Conservation (phyloP, 2,797 vertebrate species). For the Gallinago solitaria region DNA sequence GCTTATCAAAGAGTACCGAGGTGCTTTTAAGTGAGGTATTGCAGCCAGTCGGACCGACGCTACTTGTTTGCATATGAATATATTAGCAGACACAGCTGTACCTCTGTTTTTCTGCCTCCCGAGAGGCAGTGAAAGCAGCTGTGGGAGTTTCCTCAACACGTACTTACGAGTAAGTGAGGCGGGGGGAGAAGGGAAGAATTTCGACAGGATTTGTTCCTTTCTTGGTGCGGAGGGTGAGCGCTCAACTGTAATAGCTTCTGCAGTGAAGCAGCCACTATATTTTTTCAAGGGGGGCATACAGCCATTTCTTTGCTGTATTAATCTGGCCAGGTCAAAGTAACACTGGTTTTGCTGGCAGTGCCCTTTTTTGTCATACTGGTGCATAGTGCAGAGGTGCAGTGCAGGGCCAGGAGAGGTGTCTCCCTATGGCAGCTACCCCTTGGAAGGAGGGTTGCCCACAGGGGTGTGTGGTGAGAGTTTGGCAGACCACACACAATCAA, state of each 20-base stretch:
- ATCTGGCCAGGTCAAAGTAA: background rate
- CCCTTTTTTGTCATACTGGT: background rate
- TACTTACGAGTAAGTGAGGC: background rate
- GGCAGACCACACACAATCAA: background rate
- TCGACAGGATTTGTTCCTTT: background rate
- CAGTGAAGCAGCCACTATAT: background rate
- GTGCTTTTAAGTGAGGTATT: slow-evolving; percentile 36
- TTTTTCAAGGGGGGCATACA: background rate
- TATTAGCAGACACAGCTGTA: slow-evolving; percentile 25
- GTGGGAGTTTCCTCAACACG: background rate
- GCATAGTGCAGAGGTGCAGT: background rate
- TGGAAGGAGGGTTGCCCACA: accelerated
- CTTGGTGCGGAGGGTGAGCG: background rate
- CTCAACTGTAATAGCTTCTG: background rate
- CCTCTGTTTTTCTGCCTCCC: background rate
- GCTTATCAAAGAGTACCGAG: slow-evolving; percentile 26
- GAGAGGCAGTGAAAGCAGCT: slow-evolving; percentile 6
- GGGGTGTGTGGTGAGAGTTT: background rate
- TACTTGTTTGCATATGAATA: slow-evolving; percentile 42
- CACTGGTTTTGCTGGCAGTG: background rate
- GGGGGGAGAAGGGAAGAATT: background rate
- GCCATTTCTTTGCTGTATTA: background rate
- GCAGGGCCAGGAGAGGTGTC: accelerated
- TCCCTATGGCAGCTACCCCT: accelerated
- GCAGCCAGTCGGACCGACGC: background rate